Evolutionary conservation across 2,888 invertebrate species (phyloP).

Genomic region (Synergus umbraculus): DNA sequence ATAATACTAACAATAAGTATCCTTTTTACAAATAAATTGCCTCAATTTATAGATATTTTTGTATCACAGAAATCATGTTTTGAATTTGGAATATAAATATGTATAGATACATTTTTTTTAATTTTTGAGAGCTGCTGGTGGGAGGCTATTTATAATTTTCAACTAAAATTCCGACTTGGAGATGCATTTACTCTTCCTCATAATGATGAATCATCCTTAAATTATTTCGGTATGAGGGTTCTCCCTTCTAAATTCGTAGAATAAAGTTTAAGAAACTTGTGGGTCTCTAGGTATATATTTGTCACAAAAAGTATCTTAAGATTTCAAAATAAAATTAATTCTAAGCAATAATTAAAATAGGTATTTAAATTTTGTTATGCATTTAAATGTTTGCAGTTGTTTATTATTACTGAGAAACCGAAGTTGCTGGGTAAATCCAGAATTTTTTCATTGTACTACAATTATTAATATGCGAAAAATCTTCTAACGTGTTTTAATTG

Average conservation of each 20-base stretch:
- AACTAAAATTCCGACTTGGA: neutral
- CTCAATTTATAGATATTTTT: neutral
- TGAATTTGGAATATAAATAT: neutral
- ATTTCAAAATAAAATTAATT: neutral
- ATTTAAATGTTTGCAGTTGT: neutral
- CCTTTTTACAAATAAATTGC: neutral
- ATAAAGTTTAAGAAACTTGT: neutral
- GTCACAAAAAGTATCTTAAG: neutral
- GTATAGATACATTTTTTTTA: neutral
- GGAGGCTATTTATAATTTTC: neutral
- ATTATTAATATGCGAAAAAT: neutral
- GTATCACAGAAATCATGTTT: neutral
- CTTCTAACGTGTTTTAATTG: neutral
- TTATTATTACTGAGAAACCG: neutral
- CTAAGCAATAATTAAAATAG: neutral
- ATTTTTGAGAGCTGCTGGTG: neutral
- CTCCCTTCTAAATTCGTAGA: neutral
- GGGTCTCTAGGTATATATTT: neutral
- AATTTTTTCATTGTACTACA: neutral
- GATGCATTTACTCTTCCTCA: neutral
- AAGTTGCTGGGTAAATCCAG: neutral
- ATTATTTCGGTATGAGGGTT: neutral
- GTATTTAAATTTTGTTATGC: neutral
- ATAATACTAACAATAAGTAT: neutral
- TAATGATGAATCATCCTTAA: neutral